Base-by-base conservation (phyloP, 2,888 invertebrate species). In the Oasisia sp. region DNA sequence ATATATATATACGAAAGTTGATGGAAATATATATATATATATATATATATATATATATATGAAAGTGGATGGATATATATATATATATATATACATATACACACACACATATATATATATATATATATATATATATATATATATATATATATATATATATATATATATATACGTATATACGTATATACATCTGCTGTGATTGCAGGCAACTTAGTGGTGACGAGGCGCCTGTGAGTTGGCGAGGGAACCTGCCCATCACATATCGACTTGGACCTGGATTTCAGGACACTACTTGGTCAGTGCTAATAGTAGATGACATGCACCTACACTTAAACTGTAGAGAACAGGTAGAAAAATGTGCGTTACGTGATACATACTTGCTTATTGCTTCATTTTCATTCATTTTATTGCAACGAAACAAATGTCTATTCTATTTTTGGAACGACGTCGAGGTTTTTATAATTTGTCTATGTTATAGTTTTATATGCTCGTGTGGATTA, bases 191-290 rank as follows among this genome's bases (percentile, higher is more conserved):
- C n/a, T n/a, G n/a, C n/a, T n/a, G n/a, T n/a, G n/a, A n/a, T 93
- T 94, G 3, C 94, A 96, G 96, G 90, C 93, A 95, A 90, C 94
- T 96, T 93, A 93, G 93, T 38, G 96, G 96, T n/a, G 94, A 94
- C 14, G 93, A 94, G n/a, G 95, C 95, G 2, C 94, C 94, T 0
- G 93, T 93, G 45, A 94, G 94, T 14, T 96, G 96, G 96, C 94
- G 94, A 91, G 96, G 96, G n/a, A 94, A 94, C 27, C 93, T 96
- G 38, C 94, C 95, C 91, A 94, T 96, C 19, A 94, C 95, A 11
- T 96, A 96, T 93, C 94, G 94, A 91, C 93, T 95, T 44, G 96
- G 96, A 38, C 95, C 95, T 5, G 95, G 95, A 8, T 95, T 95
- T 92, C 45, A 90, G 3, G 93, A 93, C 27, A 56, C 93, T 50